Conservation (phyloP, 2,888 invertebrate genomes). For the Leuctra nigra region DNA sequence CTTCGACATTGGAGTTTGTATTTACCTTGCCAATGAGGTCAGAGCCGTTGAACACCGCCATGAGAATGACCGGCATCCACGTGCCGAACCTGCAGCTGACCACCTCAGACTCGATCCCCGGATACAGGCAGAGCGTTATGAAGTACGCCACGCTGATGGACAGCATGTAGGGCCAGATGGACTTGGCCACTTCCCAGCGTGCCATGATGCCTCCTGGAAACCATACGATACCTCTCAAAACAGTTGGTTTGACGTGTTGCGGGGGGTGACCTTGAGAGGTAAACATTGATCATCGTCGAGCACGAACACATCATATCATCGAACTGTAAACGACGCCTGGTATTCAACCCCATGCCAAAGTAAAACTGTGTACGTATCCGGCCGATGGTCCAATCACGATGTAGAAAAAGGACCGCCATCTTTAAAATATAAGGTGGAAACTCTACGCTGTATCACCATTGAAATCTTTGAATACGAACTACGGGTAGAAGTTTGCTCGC, state of each 20-base stretch:
- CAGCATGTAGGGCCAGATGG: slow-evolving; percentile 86
- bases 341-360: background rate
- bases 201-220: slow-evolving; percentile 58
- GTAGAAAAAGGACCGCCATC: too few species aligned
- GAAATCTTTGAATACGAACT: too few species aligned
- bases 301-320: too few species aligned
- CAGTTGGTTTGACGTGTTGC: slow-evolving; percentile 9
- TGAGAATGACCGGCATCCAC: slow-evolving; percentile 89
- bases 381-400: too few species aligned
- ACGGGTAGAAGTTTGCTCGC: too few species aligned
- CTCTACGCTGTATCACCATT: too few species aligned
- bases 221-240: slow-evolving; percentile 27
- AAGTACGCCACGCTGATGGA: slow-evolving; percentile 84
- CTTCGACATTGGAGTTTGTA: too few species aligned
- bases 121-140: slow-evolving; percentile 82
- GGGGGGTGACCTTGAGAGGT: too few species aligned
- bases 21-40: slow-evolving; percentile 78
- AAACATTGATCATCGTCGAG: too few species aligned
- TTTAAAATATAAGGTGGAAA: too few species aligned
- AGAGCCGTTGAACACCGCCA: slow-evolving; percentile 81
- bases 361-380: background rate
- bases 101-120: slow-evolving; percentile 85
- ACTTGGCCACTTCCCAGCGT: slow-evolving; percentile 73
- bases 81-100: slow-evolving; percentile 72
- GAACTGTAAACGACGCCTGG: too few species aligned